Evolutionary conservation across 2,888 invertebrate genomes (phyloP).

Genomic region (Pharmacophagus antenor): DNA sequence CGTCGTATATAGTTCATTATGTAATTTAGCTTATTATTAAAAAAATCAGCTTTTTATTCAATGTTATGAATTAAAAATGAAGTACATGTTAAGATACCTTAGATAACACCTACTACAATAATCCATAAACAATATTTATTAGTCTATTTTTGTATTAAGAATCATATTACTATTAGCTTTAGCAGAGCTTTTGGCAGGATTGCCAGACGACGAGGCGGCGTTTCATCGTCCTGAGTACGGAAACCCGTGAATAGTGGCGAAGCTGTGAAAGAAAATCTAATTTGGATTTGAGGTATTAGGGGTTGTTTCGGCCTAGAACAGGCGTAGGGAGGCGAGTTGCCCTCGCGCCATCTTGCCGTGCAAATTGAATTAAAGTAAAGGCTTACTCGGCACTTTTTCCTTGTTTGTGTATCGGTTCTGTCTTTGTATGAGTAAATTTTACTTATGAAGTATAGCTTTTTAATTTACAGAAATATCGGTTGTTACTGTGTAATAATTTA

Average conservation of each 20-base stretch:
- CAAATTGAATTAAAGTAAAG: slow-evolving; percentile 67
- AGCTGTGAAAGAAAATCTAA: slow-evolving; percentile 78
- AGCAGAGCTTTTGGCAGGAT: slow-evolving; percentile 54
- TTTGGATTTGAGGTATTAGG: slow-evolving; percentile 80
- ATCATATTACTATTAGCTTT: slow-evolving; percentile 20
- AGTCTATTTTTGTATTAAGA: slow-evolving; percentile 54
- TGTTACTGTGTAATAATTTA: too few relatives aligned
- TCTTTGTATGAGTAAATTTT: not conserved
- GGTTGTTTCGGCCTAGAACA: slow-evolving; percentile 77
- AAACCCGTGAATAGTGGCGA: slow-evolving; percentile 70
- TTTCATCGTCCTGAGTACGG: slow-evolving; percentile 29
- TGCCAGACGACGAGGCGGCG: slow-evolving; percentile 43
- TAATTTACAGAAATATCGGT: too few relatives aligned
- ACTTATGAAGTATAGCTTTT: too few relatives aligned
- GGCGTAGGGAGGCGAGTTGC: slow-evolving; percentile 46
- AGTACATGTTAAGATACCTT: too few relatives aligned
- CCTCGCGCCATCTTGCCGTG: slow-evolving; percentile 52
- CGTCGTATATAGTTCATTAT: not conserved
- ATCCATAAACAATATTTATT: not conserved
- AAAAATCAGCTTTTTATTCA: too few relatives aligned
- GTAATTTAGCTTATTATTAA: not conserved
- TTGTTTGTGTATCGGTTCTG: not conserved
- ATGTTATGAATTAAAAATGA: too few relatives aligned
- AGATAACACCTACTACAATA: not conserved
- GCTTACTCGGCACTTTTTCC: slow-evolving; percentile 41